Conservation (phyloP, 2,113 vertebrate genomes). For the Tragelaphus scriptus region DNA sequence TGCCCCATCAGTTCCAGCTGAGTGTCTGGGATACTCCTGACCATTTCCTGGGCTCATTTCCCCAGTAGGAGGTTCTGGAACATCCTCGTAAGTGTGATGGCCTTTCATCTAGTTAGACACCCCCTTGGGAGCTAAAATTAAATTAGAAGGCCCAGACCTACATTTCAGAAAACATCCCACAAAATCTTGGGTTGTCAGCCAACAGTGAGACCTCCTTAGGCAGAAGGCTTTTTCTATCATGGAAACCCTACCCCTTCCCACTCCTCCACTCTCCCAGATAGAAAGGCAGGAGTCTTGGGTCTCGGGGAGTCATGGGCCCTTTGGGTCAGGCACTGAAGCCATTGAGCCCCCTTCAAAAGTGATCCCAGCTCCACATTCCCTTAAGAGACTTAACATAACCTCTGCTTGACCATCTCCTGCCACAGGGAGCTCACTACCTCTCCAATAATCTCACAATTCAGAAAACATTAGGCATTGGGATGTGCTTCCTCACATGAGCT, state of each 20-base stretch:
- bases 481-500: neutral
- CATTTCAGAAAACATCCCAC: neutral
- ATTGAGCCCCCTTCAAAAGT: neutral
- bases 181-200: neutral
- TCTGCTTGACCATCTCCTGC: neutral
- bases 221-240: neutral
- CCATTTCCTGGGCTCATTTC: constrained; percentile 21
- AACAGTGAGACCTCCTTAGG: neutral
- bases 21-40: neutral
- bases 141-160: neutral
- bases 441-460: neutral
- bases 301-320: neutral
- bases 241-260: too few species aligned
- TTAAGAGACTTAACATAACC: neutral
- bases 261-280: neutral
- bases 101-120: neutral
- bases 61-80: neutral
- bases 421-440: neutral
- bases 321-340: neutral
- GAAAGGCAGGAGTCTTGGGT: neutral
- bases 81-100: neutral
- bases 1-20: neutral
- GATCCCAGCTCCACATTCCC: too few species aligned
- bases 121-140: neutral
- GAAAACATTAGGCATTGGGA: neutral